Evolutionary conservation across 2,888 invertebrate species (phyloP).

Genomic region (Mesochorus sp.): DNA sequence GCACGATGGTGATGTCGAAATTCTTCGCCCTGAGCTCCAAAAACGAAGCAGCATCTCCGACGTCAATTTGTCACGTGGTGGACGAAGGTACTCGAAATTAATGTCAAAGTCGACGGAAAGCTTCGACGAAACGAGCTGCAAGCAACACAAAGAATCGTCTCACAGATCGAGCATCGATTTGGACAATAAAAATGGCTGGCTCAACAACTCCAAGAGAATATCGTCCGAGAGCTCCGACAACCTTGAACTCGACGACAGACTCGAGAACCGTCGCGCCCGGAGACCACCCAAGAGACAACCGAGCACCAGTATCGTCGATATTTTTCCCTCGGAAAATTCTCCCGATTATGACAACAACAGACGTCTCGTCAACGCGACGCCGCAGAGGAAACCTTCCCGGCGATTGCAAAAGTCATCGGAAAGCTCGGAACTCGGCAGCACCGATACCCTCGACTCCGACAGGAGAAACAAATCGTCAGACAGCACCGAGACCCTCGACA

Average conservation of each 20-base stretch:
- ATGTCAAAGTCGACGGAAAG: conserved; percentile 78
- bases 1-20: conserved; percentile 37
- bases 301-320: conserved; percentile 72
- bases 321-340: conserved; percentile 63
- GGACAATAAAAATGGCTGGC: conserved; percentile 63
- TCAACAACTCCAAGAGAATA: conserved; percentile 69
- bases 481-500: conserved; percentile 79
- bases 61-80: conserved; percentile 70
- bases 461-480: conserved; percentile 78
- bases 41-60: conserved; percentile 77
- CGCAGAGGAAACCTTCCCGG: conserved; percentile 69
- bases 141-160: conserved; percentile 63
- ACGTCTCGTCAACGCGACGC: too few species aligned
- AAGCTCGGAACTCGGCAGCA: conserved; percentile 79
- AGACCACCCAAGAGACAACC: conserved; percentile 74
- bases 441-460: conserved; percentile 79
- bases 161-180: conserved; percentile 56
- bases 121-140: conserved; percentile 69
- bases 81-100: conserved; percentile 69
- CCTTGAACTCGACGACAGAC: conserved; percentile 74
- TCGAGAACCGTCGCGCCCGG: conserved; percentile 74
- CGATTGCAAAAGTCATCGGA: conserved; percentile 79
- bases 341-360: conserved; percentile 65
- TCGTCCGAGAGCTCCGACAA: conserved; percentile 80
- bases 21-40: conserved; percentile 66